Evolutionary conservation across 2,888 invertebrate species (phyloP), one percentile per base, ranked within the genome.

Genomic region (Spilarctia lutea): DNA sequence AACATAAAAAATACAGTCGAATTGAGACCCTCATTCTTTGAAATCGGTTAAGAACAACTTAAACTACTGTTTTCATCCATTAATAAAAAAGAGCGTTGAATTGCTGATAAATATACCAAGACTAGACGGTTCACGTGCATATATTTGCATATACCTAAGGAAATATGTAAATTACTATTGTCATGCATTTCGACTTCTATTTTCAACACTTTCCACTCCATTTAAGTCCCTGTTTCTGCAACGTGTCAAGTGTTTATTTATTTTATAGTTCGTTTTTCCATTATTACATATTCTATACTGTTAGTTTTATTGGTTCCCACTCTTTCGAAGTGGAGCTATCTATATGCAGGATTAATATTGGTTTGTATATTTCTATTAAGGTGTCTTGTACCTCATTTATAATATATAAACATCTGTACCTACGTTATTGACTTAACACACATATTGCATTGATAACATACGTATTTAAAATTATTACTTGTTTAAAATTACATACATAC

Each of bases 161-260:
- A 68, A 68, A 70, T 72, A 75, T 77, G 70, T 72, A 73, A 81
- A 76, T 81, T 52, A 69, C 66, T 56, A 13, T 76, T 72, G 52
- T 67, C 18, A 67, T 42, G 63, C 68, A 35, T 75, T 7, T 45
- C 70, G 63, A 63, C 20, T n/a, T 52, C 52, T 13, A 13, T 27
- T 27, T 13, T n/a, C 13, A n/a, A 73, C 65, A 60, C 66, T 52
- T 45, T 72, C 68, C 69, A 48, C 72, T 74, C 24, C 16, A 69
- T 33, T 65, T 45, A 65, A 65, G 20, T 52, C 0, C 20, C 7
- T 24, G n/a, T 52, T 52, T 10, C 24, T n/a, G 8, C 8, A n/a
- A 52, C 10, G n/a, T 52, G 52, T 3, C 10, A n/a, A 20, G 24
- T 52, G 11, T 48, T 20, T 48, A 7, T 48, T 48, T 48, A 48